phyloP scores from a whole-genome alignment of 2,797 vertebrate species.

The Enteromius anoplus region DNA sequence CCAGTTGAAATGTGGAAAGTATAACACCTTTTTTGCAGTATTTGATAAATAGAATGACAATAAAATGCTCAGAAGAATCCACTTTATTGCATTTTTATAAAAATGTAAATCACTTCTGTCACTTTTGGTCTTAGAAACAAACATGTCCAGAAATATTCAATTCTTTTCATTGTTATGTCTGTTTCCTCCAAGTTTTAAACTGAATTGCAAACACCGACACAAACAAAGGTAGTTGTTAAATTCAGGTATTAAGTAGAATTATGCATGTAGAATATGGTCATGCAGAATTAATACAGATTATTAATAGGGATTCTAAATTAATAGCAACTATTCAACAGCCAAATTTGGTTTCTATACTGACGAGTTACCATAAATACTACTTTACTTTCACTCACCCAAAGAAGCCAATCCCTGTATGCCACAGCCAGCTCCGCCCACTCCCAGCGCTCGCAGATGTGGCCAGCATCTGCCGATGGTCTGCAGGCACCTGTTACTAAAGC shows the following conservation, averaged over 20 bases:
- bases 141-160: background rate
- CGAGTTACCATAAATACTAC: background rate
- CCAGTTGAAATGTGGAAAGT: background rate
- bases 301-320: background rate
- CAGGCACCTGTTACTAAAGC: constrained; percentile 97
- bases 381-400: constrained; percentile 78
- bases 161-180: background rate
- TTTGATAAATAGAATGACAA: background rate
- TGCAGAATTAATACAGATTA: background rate
- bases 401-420: constrained; percentile 95
- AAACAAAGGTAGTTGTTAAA: background rate
- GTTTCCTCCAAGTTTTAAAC: background rate
- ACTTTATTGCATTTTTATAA: background rate
- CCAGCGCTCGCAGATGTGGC: constrained; percentile 94
- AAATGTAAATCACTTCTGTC: background rate
- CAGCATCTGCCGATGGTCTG: constrained; percentile 98
- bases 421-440: constrained; percentile 94
- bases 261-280: background rate
- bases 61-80: background rate
- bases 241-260: background rate
- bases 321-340: background rate
- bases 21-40: background rate
- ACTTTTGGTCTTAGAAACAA: background rate
- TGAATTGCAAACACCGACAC: background rate
- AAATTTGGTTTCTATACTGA: background rate